These are phyloP conservation scores for Neocrepidodera transversa DNA, from an alignment of 2,888 invertebrate genomes.

Conservation along the genomic window DNA sequence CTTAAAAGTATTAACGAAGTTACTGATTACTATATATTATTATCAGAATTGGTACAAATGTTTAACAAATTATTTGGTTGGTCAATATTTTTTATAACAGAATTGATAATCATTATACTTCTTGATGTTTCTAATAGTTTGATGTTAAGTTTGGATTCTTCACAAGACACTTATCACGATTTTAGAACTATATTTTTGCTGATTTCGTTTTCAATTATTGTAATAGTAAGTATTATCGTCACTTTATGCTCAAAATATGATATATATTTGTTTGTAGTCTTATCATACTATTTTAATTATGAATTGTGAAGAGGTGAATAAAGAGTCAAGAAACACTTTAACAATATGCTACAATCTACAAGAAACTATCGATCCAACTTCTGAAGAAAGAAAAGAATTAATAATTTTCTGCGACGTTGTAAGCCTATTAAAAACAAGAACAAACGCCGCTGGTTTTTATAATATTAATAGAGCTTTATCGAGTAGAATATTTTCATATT, in stretches of 20 bases:
- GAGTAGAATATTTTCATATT: slow-evolving; percentile 34
- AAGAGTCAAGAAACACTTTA: slow-evolving; percentile 35
- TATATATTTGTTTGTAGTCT: slow-evolving; percentile 30
- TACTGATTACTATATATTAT: slow-evolving; percentile 32
- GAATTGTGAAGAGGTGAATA: slow-evolving; percentile 37
- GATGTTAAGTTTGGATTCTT: slow-evolving; percentile 29
- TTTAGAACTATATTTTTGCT: slow-evolving; percentile 31
- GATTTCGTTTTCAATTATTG: slow-evolving; percentile 19
- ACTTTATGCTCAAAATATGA: no score
- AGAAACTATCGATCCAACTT: slow-evolving; percentile 33
- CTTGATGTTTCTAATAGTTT: slow-evolving; percentile 31
- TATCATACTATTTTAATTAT: slow-evolving; percentile 32
- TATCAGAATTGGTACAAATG: slow-evolving; percentile 37
- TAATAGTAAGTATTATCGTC: slow-evolving; percentile 37
- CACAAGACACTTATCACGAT: slow-evolving; percentile 25
- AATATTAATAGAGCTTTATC: slow-evolving; percentile 28
- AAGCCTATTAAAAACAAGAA: slow-evolving; percentile 32
- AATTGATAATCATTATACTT: slow-evolving; percentile 27
- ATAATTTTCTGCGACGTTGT: slow-evolving; percentile 35
- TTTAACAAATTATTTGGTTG: slow-evolving; percentile 38
- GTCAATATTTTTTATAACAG: slow-evolving; percentile 37
- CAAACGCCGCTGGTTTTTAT: slow-evolving; percentile 36
- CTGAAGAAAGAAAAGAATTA: slow-evolving; percentile 36
- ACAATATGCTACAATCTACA: slow-evolving; percentile 38
- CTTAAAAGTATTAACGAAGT: slow-evolving; percentile 36